Evolutionary conservation across 2,797 vertebrate species (phyloP).

Genomic region (Brachyalestes nurse): DNA sequence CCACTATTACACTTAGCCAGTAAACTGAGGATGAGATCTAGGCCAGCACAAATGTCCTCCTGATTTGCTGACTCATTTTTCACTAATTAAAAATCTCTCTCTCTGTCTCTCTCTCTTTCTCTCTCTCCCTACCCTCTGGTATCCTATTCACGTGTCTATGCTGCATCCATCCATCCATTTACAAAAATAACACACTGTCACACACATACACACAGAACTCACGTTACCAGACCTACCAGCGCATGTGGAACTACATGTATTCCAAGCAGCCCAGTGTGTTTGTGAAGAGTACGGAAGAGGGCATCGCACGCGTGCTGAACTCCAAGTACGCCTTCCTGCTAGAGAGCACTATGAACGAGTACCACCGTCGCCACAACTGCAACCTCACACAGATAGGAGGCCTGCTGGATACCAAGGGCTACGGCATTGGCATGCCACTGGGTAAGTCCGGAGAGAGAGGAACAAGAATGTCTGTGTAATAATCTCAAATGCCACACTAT

Average conservation of each 20-base stretch:
- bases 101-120: no score
- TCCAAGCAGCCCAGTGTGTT: conserved; percentile 92
- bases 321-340: conserved; percentile 90
- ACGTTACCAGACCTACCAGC: conserved; percentile 89
- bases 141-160: conserved; percentile 13
- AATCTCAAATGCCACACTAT: background rate
- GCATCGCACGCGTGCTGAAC: conserved; percentile 88
- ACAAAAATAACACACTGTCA: conserved; percentile 12
- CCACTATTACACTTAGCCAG: background rate
- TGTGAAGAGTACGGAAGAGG: conserved; percentile 91
- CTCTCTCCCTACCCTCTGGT: background rate
- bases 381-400: conserved; percentile 92
- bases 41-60: conserved; percentile 15
- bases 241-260: conserved; percentile 96
- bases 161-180: conserved; percentile 20
- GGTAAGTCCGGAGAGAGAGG: conserved; percentile 67
- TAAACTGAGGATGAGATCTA: background rate
- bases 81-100: conserved; percentile 21
- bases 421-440: conserved; percentile 90
- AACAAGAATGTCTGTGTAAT: conserved; percentile 9
- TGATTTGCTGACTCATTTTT: conserved; percentile 22
- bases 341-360: conserved; percentile 93
- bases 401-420: conserved; percentile 90
- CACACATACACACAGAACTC: conserved; percentile 78
- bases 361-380: conserved; percentile 88